Conservation (phyloP, 2,888 invertebrate genomes). For the Agrilus cyanescens region DNA sequence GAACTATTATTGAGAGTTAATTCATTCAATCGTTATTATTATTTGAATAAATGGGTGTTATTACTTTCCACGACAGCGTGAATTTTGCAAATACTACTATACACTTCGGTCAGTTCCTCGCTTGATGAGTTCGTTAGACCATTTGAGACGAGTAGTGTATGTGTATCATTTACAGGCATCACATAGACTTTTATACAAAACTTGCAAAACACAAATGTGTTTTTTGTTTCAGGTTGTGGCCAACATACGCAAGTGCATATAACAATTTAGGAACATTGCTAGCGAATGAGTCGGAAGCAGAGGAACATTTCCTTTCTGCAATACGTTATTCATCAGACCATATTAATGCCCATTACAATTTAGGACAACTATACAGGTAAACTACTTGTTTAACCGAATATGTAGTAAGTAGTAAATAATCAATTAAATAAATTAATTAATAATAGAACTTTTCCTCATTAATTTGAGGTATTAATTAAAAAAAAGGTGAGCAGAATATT, state of each 20-base stretch:
- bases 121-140: too few species aligned
- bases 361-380: constrained; percentile 73
- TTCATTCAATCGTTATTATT: too few species aligned
- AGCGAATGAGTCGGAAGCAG: constrained; percentile 54
- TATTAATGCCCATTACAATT: constrained; percentile 74
- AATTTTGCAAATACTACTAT: too few species aligned
- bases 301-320: constrained; percentile 64
- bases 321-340: constrained; percentile 63
- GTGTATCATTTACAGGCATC: too few species aligned
- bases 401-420: background rate
- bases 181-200: constrained; percentile 8
- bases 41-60: too few species aligned
- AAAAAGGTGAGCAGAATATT: too few species aligned
- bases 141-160: too few species aligned
- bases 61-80: too few species aligned
- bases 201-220: constrained; percentile 2
- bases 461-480: too few species aligned
- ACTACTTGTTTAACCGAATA: constrained; percentile 20
- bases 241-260: constrained; percentile 74
- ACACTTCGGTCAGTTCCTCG: too few species aligned
- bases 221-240: constrained; percentile 57
- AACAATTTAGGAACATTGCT: constrained; percentile 77
- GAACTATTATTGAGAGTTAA: too few species aligned
- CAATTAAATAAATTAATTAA: background rate
- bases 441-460: background rate